Evolutionary conservation across 2,797 vertebrate species (phyloP), one percentile per base, ranked within the genome.

Genomic region (Stomatorhinus walkeri): DNA sequence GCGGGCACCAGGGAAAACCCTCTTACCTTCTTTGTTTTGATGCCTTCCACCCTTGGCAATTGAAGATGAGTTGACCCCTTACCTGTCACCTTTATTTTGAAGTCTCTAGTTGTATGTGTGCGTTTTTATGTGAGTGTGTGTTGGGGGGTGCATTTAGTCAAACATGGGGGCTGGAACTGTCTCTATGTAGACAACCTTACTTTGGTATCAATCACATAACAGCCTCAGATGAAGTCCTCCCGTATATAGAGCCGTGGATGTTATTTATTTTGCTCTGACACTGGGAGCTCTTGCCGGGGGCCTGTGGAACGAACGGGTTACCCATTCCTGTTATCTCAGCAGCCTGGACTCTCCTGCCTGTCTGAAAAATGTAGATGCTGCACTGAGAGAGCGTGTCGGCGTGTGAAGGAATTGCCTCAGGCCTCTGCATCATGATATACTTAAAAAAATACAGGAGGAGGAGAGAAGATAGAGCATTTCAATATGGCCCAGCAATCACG

Each of bases 401-500:
- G 32, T 86, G 56, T 86, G 76, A 24, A 88, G 89, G 54, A 81
- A 84, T 68, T 16, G 89, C 89, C 87, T 88, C 22, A 19, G 89
- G 83, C 83, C 48, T 46, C 56, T 76, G 49, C 87, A 87, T 87
- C 76, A 59, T 88, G 84, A 88, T 90, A 79, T 87, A 87, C 88
- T 87, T 83, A 40, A 83, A 83, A 87, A 88, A 89, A 81, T 79
- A 16, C 52, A 24, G 72, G 43, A 79, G 51, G 59, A 46, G 46
- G 52, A 61, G 36, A 88, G 87, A 90, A 56, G 72, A 90, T 81
- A 64, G 83, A 48, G 84, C 16, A 51, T 81, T 76, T 68, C 85
- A 87, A 61, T 87, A 81, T 85, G 61, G 84, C 88, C 72, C 81
- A 52, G 88, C 76, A 89, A 89, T 89, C 88, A 88, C 84, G 87